Base-by-base conservation (phyloP, 2,113 vertebrate species). In the Microtus montanus region DNA sequence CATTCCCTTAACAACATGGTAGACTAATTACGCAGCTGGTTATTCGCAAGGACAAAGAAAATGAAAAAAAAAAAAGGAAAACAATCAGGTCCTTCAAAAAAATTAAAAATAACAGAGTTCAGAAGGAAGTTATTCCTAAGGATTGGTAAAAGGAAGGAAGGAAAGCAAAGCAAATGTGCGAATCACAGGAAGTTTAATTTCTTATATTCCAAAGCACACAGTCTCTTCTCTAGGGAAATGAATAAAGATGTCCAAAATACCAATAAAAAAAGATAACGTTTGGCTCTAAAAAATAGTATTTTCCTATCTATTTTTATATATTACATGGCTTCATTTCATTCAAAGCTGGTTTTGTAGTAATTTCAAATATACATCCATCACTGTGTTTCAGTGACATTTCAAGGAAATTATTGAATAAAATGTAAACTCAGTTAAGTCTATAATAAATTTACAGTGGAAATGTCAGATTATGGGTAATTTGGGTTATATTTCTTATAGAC, bases 341-440 rank as follows among this genome's bases (percentile, higher is more conserved):
- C 90, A 94, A 97, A 47, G 30, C 33, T 91, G 52, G 26, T 63
- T 93, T 91, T 78, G 77, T 58, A 96, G 70, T 6, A 90, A 92
- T 97, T 97, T 97, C 86, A 93, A 95, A 96, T 64, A 94, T 66
- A 83, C 95, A 97, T 92, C 80, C 75, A 88, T 94, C 94, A 96
- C 15, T 87, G 80, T 87, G 93, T 87, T 92, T 94, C 97, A 78
- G 92, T 89, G 86, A 70, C 82, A 94, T 77, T 87, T 91, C 58
- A 95, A 97, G 91, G 89, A 98, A 97, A 97, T 86, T 94, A 94
- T 49, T 97, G 94, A 92, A 98, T 90, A 28, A 98, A 97, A 86
- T 52, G 91, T 93, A 96, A 97, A 91, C 52, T 71, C 83, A 95
- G 90, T 78, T 80, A 96, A 97, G 49, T 71, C 91, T 91, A 44